These are phyloP conservation scores for Drosophila mettleri DNA, from an alignment of 2,888 invertebrate genomes.

Conservation along the genomic window DNA sequence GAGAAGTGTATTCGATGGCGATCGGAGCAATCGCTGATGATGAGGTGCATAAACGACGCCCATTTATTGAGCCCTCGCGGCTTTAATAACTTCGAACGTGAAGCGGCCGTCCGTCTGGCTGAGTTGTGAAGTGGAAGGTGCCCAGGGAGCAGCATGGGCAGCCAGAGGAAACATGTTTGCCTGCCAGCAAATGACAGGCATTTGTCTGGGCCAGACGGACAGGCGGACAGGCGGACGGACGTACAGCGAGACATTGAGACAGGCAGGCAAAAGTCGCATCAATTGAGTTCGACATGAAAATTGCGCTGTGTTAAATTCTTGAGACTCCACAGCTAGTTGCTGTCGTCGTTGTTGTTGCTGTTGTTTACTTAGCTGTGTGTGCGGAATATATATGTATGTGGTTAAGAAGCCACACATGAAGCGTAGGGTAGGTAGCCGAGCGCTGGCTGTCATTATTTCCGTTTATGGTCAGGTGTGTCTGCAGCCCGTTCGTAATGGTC, in stretches of 20 bases:
- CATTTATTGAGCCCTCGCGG: slow-evolving; percentile 79
- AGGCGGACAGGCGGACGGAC: slow-evolving; percentile 5
- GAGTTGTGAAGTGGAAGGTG: slow-evolving; percentile 17
- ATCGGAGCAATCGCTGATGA: slow-evolving; percentile 77
- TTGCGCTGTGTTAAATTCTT: slow-evolving; percentile 55
- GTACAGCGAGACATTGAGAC: slow-evolving; percentile 15
- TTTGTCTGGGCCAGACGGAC: slow-evolving; percentile 61
- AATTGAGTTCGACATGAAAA: slow-evolving; percentile 79
- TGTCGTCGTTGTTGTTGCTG: slow-evolving; percentile 27
- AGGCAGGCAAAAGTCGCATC: slow-evolving; percentile 57
- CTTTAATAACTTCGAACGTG: slow-evolving; percentile 59
- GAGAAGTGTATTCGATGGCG: slow-evolving; percentile 58
- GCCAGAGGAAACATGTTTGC: slow-evolving; percentile 64
- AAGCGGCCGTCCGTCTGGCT: slow-evolving; percentile 24
- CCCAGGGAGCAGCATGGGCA: not conserved
- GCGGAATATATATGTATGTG: slow-evolving; percentile 23
- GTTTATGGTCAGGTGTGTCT: slow-evolving; percentile 48
- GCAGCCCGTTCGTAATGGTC: slow-evolving; percentile 31
- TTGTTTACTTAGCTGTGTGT: slow-evolving; percentile 17
- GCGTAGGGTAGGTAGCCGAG: slow-evolving; percentile 14
- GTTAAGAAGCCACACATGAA: slow-evolving; percentile 72
- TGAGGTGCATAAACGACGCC: slow-evolving; percentile 82
- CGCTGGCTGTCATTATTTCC: slow-evolving; percentile 12
- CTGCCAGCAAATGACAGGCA: slow-evolving; percentile 79
- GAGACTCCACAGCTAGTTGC: slow-evolving; percentile 22